phyloP scores from a whole-genome alignment of 2,888 invertebrate genomes.

The Dicyrtoma fusca region DNA sequence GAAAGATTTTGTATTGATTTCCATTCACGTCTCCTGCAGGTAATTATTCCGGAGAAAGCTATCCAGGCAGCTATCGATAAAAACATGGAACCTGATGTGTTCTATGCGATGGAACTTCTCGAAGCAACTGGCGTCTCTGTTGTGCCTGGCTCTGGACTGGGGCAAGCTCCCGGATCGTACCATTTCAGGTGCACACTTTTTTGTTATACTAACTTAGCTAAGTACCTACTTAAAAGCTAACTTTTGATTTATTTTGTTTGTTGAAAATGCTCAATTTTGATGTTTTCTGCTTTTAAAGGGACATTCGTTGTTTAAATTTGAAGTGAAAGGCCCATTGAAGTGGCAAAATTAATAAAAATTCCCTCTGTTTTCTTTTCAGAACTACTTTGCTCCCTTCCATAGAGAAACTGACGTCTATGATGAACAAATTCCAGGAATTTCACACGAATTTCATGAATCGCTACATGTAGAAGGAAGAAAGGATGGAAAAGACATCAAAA shows the following conservation, averaged over 20 bases:
- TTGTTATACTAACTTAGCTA: too few species aligned
- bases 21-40: too few species aligned
- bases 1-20: too few species aligned
- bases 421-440: conserved; percentile 78
- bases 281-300: not conserved
- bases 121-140: conserved; percentile 93
- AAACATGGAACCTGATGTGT: conserved; percentile 79
- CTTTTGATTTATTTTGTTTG: too few species aligned
- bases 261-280: not conserved
- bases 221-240: not conserved
- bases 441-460: conserved; percentile 78
- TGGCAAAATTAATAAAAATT: too few species aligned
- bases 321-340: not conserved
- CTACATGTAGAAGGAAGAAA: conserved; percentile 60
- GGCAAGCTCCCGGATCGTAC: conserved; percentile 87
- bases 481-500: too few species aligned
- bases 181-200: conserved; percentile 74
- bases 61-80: conserved; percentile 59
- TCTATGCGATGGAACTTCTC: conserved; percentile 88
- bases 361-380: conserved; percentile 61
- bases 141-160: conserved; percentile 93
- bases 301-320: not conserved
- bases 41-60: not conserved
- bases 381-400: conserved; percentile 93
- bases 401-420: conserved; percentile 76